These are phyloP conservation scores for Sarcophilus harrisii DNA, from an alignment of 2,797 vertebrate genomes.

Conservation along the genomic window DNA sequence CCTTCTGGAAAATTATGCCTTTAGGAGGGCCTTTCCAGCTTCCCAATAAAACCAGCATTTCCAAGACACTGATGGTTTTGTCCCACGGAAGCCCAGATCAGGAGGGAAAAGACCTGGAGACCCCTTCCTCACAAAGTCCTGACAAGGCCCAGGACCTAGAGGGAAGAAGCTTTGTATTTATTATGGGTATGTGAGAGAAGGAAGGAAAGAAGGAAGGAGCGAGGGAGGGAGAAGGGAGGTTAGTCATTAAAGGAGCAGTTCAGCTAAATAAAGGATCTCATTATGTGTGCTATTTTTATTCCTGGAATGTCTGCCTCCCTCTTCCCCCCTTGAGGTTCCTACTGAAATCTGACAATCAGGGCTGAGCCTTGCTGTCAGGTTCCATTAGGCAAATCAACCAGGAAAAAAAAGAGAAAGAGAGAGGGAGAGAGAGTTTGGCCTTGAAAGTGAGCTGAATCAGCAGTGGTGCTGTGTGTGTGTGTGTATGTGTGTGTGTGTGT, in stretches of 20 bases:
- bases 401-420: slow-evolving; percentile 61
- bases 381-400: slow-evolving; percentile 85
- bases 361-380: slow-evolving; percentile 84
- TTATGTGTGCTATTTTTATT: slow-evolving; percentile 84
- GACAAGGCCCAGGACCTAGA: neutral
- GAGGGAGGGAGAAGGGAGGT: slow-evolving; percentile 39
- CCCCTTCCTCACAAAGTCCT: neutral
- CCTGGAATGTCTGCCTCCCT: slow-evolving; percentile 80
- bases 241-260: slow-evolving; percentile 78
- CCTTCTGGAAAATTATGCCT: neutral
- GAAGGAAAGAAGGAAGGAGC: neutral
- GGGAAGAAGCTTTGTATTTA: neutral
- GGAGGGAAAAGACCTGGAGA: neutral
- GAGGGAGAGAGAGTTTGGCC: slow-evolving; percentile 53
- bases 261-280: slow-evolving; percentile 83
- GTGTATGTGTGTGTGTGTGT: neutral
- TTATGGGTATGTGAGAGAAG: neutral
- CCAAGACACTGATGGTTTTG: neutral
- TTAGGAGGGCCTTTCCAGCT: neutral
- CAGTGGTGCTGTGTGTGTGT: slow-evolving; percentile 11
- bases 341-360: slow-evolving; percentile 84
- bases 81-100: neutral
- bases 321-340: slow-evolving; percentile 79
- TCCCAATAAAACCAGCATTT: neutral
- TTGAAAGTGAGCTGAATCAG: slow-evolving; percentile 81